Conservation (phyloP, 2,888 invertebrate genomes). For the Eubasilissa splendida region DNA sequence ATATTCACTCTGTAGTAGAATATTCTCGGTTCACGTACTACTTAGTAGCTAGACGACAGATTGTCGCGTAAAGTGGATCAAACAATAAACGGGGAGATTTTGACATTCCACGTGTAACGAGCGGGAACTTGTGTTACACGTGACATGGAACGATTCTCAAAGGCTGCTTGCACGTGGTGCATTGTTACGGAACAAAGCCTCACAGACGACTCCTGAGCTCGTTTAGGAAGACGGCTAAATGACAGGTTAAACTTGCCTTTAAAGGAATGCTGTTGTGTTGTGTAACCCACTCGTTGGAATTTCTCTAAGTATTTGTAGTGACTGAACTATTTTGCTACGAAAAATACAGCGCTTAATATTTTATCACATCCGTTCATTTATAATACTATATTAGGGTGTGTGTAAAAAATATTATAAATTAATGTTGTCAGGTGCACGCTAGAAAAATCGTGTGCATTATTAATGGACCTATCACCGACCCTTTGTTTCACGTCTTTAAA, state of each 20-base stretch:
- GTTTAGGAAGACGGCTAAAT: conserved; percentile 13
- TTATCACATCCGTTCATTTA: no score
- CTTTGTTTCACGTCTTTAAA: no score
- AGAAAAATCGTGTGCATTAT: no score
- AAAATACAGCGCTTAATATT: no score
- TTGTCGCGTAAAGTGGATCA: conserved; percentile 7
- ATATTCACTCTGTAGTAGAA: no score
- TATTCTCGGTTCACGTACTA: no score
- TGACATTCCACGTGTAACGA: conserved; percentile 23
- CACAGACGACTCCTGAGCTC: background rate
- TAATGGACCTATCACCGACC: no score
- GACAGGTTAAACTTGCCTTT: conserved; percentile 26
- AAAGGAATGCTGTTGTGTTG: background rate
- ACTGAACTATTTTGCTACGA: no score
- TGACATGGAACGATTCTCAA: conserved; percentile 14
- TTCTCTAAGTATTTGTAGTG: background rate
- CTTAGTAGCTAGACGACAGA: background rate
- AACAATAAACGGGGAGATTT: conserved; percentile 23
- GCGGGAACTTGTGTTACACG: conserved; percentile 21
- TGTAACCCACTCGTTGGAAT: background rate
- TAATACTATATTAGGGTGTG: no score
- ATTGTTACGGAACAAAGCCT: conserved; percentile 34
- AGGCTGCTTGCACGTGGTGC: conserved; percentile 30
- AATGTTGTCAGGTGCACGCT: no score
- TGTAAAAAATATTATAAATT: no score